Evolutionary conservation across 1,140 invertebrate genomes (phyloP).

Genomic region (Muscidifurax raptorellus): DNA sequence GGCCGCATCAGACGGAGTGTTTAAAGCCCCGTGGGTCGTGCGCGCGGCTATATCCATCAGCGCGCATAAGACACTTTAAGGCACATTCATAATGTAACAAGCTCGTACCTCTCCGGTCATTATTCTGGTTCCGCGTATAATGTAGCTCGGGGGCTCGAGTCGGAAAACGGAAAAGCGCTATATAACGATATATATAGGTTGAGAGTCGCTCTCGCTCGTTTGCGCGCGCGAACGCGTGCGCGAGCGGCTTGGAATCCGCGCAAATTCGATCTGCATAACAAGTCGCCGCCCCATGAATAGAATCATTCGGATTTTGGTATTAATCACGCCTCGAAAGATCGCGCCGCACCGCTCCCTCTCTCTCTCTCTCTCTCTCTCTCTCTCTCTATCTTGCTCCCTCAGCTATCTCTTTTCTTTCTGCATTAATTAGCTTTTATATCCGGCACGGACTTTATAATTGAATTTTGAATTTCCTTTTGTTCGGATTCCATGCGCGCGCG

Average conservation of each 20-base stretch:
- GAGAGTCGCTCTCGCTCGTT: too few species aligned
- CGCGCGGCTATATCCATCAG: neutral
- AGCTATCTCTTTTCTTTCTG: neutral
- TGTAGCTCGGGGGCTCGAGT: neutral
- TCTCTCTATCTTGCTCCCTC: neutral
- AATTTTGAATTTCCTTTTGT: neutral
- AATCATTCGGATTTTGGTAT: neutral
- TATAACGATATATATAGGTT: neutral
- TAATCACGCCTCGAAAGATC: neutral
- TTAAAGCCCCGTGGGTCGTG: neutral
- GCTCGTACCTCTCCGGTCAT: neutral
- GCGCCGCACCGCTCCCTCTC: too few species aligned
- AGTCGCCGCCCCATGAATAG: neutral
- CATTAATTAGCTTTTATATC: constrained; percentile 2
- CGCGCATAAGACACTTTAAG: neutral
- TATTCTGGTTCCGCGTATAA: neutral
- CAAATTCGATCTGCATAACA: constrained; percentile 1
- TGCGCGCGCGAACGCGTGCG: neutral
- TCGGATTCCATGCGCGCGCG: too few species aligned
- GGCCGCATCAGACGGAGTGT: neutral
- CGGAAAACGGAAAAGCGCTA: neutral
- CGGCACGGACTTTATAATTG: neutral
- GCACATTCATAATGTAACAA: neutral
- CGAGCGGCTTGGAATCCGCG: neutral
- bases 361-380: too few species aligned